These are phyloP conservation scores for Ceraclea dissimilis DNA, from an alignment of 2,888 invertebrate genomes.

Conservation along the genomic window DNA sequence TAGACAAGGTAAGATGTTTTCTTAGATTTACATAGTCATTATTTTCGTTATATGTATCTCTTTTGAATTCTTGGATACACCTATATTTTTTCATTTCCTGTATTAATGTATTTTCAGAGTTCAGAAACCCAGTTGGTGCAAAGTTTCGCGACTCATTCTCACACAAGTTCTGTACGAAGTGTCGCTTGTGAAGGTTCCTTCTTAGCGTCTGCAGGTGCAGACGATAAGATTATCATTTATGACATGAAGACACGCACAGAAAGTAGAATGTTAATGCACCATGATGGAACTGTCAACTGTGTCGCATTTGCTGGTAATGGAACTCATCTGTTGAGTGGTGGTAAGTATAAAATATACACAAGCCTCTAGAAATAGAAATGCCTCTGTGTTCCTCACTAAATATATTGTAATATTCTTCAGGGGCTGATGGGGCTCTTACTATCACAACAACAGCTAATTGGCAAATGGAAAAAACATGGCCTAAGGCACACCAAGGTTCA, in stretches of 20 bases:
- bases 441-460: conserved; percentile 78
- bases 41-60: background rate
- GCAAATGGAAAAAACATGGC: conserved; percentile 78
- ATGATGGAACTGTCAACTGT: conserved; percentile 75
- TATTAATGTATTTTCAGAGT: conserved; percentile 37
- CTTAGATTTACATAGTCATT: background rate
- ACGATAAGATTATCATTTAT: conserved; percentile 81
- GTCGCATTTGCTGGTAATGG: conserved; percentile 69
- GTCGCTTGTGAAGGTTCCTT: conserved; percentile 62
- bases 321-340: conserved; percentile 74
- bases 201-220: conserved; percentile 81
- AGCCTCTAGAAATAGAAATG: no score
- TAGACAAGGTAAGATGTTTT: conserved; percentile 15
- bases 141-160: conserved; percentile 84
- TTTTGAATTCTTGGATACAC: no score
- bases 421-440: conserved; percentile 77
- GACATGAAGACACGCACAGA: conserved; percentile 73
- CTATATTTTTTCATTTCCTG: no score
- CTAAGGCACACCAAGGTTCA: conserved; percentile 71
- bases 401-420: background rate
- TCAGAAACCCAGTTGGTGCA: conserved; percentile 56
- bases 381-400: no score
- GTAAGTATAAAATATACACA: no score
- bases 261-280: conserved; percentile 72
- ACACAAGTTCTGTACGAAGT: conserved; percentile 70